Percentiles rank a stretch among this genome's conserved stretches.
Conservation (phyloP, 2,888 invertebrate species). For the Andrena trimmerana region DNA sequence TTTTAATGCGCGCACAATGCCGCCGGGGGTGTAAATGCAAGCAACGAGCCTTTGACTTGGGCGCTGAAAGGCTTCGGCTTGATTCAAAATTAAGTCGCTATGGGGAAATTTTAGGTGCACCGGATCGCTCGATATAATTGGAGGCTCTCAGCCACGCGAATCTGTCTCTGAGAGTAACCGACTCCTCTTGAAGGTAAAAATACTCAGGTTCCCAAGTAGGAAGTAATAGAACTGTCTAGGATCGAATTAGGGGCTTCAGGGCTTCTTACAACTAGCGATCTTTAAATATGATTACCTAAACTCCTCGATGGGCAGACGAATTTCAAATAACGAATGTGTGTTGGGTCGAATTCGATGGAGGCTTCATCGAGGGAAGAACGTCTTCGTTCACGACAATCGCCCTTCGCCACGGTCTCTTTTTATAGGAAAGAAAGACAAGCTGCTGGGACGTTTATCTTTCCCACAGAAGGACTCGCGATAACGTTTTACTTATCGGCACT, state of each 20-base stretch:
- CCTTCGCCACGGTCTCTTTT: slow-evolving; percentile 43
- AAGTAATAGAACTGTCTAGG: not conserved
- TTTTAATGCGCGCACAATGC: slow-evolving; percentile 30
- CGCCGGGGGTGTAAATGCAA: slow-evolving; percentile 21
- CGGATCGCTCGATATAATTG: not conserved
- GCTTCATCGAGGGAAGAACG: slow-evolving; percentile 32
- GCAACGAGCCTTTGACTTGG: slow-evolving; percentile 17
- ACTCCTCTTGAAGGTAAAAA: too few relatives aligned
- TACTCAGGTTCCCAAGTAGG: too few relatives aligned
- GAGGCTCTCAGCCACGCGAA: too few relatives aligned
- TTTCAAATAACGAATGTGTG: slow-evolving; percentile 12
- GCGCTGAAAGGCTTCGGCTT: not conserved
- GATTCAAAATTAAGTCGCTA: not conserved
- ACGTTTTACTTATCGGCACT: slow-evolving; percentile 71
- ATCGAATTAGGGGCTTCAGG: not conserved
- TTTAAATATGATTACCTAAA: too few relatives aligned
- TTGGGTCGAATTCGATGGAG: not conserved
- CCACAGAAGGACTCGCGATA: slow-evolving; percentile 68
- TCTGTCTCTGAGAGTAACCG: too few relatives aligned
- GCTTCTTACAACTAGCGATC: too few relatives aligned
- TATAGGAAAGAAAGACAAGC: slow-evolving; percentile 66
- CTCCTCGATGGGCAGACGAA: too few relatives aligned
- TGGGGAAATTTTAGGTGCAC: not conserved
- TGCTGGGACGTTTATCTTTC: slow-evolving; percentile 70
- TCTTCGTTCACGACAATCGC: slow-evolving; percentile 20